phyloP scores from a whole-genome alignment of 92 coral and sea anemone genomes.

The Diadumene lineata region DNA sequence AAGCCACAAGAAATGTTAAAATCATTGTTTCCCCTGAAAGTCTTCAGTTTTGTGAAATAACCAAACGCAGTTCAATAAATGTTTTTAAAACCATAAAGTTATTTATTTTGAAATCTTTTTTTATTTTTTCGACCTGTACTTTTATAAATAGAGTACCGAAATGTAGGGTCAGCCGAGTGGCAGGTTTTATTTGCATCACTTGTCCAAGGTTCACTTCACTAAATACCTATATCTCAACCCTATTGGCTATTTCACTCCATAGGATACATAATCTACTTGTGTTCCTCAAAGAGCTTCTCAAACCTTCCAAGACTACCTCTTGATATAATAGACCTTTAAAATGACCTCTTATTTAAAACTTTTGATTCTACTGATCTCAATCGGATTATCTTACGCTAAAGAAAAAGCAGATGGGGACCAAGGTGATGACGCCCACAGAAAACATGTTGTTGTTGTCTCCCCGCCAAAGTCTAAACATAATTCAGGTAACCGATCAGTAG shows the following conservation, averaged over 20 bases:
- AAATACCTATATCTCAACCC: not conserved
- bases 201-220: constrained; percentile 7
- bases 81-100: no score
- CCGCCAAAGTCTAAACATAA: not conserved
- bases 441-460: not conserved
- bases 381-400: not conserved
- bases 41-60: no score
- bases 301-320: not conserved
- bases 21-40: no score
- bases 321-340: not conserved
- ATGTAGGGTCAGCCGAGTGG: constrained; percentile 25
- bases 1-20: no score
- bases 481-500: not conserved
- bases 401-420: not conserved
- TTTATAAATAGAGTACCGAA: not conserved
- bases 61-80: no score
- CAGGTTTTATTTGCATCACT: constrained; percentile 16
- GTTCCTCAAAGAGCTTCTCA: not conserved
- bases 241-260: not conserved
- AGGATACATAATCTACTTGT: not conserved
- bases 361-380: not conserved
- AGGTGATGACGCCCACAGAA: not conserved
- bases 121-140: not conserved
- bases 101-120: no score
- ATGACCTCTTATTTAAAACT: not conserved